Conservation (phyloP, 2,888 invertebrate species). For the Drosophila affinis region DNA sequence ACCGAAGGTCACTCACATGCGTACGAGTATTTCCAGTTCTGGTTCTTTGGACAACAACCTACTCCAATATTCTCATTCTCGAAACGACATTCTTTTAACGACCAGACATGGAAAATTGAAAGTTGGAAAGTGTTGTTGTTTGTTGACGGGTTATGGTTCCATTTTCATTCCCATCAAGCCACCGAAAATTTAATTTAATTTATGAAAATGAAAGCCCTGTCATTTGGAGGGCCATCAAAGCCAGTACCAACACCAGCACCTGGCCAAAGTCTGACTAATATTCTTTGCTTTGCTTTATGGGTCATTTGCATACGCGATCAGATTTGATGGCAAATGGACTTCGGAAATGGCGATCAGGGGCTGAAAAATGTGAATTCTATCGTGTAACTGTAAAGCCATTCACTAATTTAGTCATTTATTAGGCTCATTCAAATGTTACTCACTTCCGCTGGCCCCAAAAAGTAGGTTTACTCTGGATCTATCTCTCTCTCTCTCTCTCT, state of each 20-base stretch:
- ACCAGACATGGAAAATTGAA: conserved; percentile 60
- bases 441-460: conserved; percentile 55
- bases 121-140: conserved; percentile 72
- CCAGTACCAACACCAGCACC: conserved; percentile 44
- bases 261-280: conserved; percentile 30
- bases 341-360: conserved; percentile 21
- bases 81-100: conserved; percentile 42
- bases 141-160: conserved; percentile 7
- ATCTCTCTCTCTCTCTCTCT: conserved; percentile 16
- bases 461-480: conserved; percentile 18
- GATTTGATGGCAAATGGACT: conserved; percentile 10
- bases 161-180: conserved; percentile 45
- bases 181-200: conserved; percentile 27
- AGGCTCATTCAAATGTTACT: conserved; percentile 45
- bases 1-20: conserved; percentile 52
- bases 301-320: conserved; percentile 30
- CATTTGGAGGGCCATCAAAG: conserved; percentile 44
- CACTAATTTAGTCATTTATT: conserved; percentile 59
- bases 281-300: conserved; percentile 21
- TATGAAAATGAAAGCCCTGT: conserved; percentile 69
- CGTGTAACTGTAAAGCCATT: conserved; percentile 41
- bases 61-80: conserved; percentile 67
- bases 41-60: conserved; percentile 51
- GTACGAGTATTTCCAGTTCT: conserved; percentile 26
- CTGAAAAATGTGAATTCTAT: conserved; percentile 24